These are phyloP conservation scores for Vanessa cardui DNA, from an alignment of 2,888 invertebrate species.

Conservation along the genomic window DNA sequence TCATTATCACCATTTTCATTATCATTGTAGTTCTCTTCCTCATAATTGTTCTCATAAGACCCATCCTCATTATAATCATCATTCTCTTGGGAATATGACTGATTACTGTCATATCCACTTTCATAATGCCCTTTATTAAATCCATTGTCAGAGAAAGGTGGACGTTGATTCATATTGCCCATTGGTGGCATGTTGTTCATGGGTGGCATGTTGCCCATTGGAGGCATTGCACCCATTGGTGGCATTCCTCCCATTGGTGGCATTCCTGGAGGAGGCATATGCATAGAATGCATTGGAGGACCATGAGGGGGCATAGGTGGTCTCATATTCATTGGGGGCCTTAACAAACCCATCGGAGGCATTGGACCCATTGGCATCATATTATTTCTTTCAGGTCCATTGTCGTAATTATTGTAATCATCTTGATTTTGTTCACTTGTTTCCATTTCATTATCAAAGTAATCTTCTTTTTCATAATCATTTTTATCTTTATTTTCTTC, in stretches of 20 bases:
- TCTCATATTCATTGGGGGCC: slow-evolving; percentile 48
- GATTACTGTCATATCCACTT: slow-evolving; percentile 62
- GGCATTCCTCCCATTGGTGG: slow-evolving; percentile 57
- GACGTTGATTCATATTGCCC: slow-evolving; percentile 53
- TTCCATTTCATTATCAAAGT: slow-evolving; percentile 72
- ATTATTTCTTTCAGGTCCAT: slow-evolving; percentile 62
- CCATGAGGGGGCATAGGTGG: slow-evolving; percentile 45
- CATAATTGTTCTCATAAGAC: slow-evolving; percentile 59
- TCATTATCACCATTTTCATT: slow-evolving; percentile 61
- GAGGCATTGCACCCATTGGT: slow-evolving; percentile 53
- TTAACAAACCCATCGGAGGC: slow-evolving; percentile 49
- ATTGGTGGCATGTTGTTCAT: slow-evolving; percentile 58
- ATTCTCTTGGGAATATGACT: slow-evolving; percentile 61
- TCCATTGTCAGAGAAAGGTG: slow-evolving; percentile 68
- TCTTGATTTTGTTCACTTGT: slow-evolving; percentile 68
- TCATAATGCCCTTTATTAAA: slow-evolving; percentile 70
- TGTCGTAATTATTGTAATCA: slow-evolving; percentile 63
- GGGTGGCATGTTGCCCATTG: slow-evolving; percentile 56
- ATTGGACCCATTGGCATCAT: slow-evolving; percentile 53
- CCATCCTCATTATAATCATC: slow-evolving; percentile 60
- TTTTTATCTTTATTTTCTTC: slow-evolving; percentile 66
- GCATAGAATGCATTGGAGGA: slow-evolving; percentile 52
- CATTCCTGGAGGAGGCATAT: slow-evolving; percentile 58
- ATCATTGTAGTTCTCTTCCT: slow-evolving; percentile 63
- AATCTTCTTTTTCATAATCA: slow-evolving; percentile 54